A percentile compares a stretch with the other conserved stretches of the same genome.
phyloP scores from a whole-genome alignment of 2,113 vertebrate species.

The Prochilodus magdalenae region DNA sequence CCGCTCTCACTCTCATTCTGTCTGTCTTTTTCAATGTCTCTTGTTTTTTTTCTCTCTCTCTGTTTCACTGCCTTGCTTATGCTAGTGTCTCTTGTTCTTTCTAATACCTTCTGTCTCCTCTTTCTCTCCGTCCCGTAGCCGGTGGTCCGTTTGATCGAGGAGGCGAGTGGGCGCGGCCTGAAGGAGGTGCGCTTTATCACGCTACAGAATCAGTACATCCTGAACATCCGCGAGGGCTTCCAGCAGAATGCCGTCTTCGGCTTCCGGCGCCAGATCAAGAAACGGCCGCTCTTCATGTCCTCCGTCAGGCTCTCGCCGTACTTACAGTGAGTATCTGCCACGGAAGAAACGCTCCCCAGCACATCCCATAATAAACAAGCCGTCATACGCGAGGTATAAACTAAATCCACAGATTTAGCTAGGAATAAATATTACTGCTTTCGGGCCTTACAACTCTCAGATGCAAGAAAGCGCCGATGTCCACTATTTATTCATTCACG shows the following conservation, averaged over 20 bases:
- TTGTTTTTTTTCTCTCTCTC: not conserved
- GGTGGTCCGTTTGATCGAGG: constrained; percentile 92
- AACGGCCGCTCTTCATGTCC: constrained; percentile 90
- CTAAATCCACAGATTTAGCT: no score
- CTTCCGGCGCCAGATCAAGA: constrained; percentile 93
- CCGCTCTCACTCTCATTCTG: not conserved
- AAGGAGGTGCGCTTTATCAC: constrained; percentile 96
- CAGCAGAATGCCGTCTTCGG: constrained; percentile 90
- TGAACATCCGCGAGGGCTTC: constrained; percentile 92
- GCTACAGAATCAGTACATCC: constrained; percentile 95
- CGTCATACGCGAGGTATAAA: no score
- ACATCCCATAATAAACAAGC: no score
- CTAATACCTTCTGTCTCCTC: not conserved
- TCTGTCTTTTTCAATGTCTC: not conserved
- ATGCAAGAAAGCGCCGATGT: not conserved
- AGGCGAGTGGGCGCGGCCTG: constrained; percentile 89
- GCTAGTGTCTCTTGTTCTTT: not conserved
- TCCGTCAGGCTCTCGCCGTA: constrained; percentile 88
- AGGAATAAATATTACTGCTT: no score
- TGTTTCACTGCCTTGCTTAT: not conserved
- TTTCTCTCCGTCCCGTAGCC: constrained; percentile 73
- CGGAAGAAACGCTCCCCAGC: not conserved
- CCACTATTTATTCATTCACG: not conserved
- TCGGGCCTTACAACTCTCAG: no score
- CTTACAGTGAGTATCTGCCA: constrained; percentile 85